These are phyloP conservation scores for Phyto melanocephala DNA, from an alignment of 2,888 invertebrate species.

Conservation along the genomic window DNA sequence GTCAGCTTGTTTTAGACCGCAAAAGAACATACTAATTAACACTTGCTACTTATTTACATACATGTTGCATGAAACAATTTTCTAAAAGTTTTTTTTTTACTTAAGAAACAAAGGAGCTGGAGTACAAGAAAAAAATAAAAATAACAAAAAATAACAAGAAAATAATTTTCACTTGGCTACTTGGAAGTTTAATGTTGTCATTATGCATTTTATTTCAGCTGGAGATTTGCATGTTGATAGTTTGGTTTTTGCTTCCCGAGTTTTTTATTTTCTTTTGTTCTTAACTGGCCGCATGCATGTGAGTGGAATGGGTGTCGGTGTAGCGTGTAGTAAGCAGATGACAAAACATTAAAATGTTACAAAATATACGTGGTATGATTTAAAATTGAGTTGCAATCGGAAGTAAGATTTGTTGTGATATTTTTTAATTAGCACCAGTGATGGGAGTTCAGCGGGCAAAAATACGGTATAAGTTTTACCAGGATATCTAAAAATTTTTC, in stretches of 20 bases:
- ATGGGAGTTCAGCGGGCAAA: too few relatives aligned
- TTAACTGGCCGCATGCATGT: conserved; percentile 15
- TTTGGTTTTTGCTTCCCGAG: too few relatives aligned
- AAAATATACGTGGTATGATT: conserved; percentile 8
- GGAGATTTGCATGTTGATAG: conserved; percentile 45
- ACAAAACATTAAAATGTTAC: not conserved
- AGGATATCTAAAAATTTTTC: too few relatives aligned
- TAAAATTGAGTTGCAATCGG: not conserved
- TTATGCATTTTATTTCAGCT: conserved; percentile 17
- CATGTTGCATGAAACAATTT: conserved; percentile 36
- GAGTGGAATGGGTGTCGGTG: not conserved
- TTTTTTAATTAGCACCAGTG: too few relatives aligned
- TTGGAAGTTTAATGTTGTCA: conserved; percentile 45
- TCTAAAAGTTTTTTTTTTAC: not conserved
- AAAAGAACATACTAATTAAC: conserved; percentile 50
- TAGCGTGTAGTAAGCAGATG: conserved; percentile 5
- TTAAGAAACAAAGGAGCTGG: conserved; percentile 1
- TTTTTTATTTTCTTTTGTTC: not conserved
- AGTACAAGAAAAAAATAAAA: not conserved
- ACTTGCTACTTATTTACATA: conserved; percentile 50
- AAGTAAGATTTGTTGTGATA: not conserved
- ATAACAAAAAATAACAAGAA: not conserved
- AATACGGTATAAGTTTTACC: too few relatives aligned
- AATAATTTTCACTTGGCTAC: conserved; percentile 8
- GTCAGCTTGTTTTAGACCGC: conserved; percentile 1